These are phyloP conservation scores for Alouatta palliata DNA, from an alignment of 2,113 vertebrate species.

Conservation along the genomic window DNA sequence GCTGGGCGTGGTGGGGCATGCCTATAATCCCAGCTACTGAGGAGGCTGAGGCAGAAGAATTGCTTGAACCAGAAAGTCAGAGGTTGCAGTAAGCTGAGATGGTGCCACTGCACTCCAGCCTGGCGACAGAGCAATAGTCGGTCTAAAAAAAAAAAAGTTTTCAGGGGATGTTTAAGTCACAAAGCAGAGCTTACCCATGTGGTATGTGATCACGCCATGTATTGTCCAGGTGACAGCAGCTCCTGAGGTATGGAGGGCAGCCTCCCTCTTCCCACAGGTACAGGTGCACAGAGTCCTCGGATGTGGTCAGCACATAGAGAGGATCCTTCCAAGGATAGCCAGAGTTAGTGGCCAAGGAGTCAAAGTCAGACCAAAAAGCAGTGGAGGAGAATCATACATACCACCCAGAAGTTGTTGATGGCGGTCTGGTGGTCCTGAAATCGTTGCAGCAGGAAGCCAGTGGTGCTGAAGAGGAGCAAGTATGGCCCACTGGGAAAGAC, in stretches of 20 bases:
- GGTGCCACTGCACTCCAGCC: too few species aligned
- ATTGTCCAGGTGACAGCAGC: not conserved
- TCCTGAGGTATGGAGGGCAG: not conserved
- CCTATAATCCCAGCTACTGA: too few species aligned
- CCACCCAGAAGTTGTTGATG: not conserved
- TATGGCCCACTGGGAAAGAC: not conserved
- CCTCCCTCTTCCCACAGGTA: conserved; percentile 29
- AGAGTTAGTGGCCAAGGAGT: not conserved
- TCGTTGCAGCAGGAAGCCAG: not conserved
- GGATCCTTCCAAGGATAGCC: not conserved
- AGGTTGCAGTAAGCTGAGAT: too few species aligned
- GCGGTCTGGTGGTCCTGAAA: not conserved
- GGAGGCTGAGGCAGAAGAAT: too few species aligned
- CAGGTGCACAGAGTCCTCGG: not conserved
- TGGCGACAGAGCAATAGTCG: too few species aligned
- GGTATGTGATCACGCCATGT: accelerated
- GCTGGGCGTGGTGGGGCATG: too few species aligned
- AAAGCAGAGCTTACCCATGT: not conserved
- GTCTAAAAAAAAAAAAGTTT: not conserved
- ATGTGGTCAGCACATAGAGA: not conserved
- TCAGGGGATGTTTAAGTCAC: not conserved
- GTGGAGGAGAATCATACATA: not conserved
- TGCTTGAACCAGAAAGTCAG: too few species aligned
- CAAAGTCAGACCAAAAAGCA: not conserved
- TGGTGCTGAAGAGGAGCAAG: not conserved